Evolutionary conservation across 2,113 vertebrate species (phyloP), one percentile per base, ranked within the genome.

Genomic region (Zootoca vivipara): DNA sequence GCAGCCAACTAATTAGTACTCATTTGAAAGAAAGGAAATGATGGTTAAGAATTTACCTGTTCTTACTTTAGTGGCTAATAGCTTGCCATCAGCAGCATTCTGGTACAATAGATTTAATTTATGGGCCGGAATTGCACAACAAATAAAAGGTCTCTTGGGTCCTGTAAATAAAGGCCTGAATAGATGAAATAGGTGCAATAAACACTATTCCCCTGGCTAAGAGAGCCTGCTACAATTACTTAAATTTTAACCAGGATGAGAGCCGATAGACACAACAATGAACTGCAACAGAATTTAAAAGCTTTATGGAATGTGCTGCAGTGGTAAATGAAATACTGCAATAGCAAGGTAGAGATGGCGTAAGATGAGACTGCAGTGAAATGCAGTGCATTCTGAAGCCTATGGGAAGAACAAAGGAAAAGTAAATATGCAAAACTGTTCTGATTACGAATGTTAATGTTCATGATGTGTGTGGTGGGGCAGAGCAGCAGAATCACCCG

Each of bases 11-110:
- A 88, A 83, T 40, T 64, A 82, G 9, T 84, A 83, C 67, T 30
- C 0, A 0, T 70, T 82, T 42, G 65, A 40, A 88, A 65, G 8
- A 5, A 0, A 1, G 33, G 2, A 74, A 83, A 79, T 80, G 3
- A 85, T 78, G 28, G 24, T 78, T 88, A 30, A 35, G 58, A 38
- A 58, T 89, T 56, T 83, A 83, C 42, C 64, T 78, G 73, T 13
- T 87, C 16, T 13, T 15, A 3, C 65, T 91, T 87, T 70, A 9
- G 16, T 40, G 18, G 70, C 30, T 73, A 30, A 89, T 72, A 85
- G 2, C 0, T 1, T 81, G 1, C 78, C 5, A 40, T 5, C 86
- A 83, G 13, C 7, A 69, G 89, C 81, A 42, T 72, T 7, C 0
- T 78, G 12, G 56, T 35, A 30, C 1, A 83, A 77, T 40, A 65